A percentile compares a stretch with the other conserved stretches of the same genome.
Conservation (phyloP, 2,797 vertebrate species). For the Euphonia xanthogaster region DNA sequence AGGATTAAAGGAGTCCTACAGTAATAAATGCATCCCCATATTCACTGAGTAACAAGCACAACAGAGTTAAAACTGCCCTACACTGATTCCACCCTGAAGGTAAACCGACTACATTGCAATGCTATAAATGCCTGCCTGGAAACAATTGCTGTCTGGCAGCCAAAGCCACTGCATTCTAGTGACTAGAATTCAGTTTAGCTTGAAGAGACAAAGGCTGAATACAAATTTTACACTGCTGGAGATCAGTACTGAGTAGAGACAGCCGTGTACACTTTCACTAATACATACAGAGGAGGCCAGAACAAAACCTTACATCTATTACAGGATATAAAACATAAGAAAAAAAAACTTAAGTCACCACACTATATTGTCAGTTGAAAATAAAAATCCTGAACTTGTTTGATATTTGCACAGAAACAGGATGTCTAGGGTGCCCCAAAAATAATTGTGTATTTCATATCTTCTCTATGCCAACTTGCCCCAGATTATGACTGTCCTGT, state of each 20-base stretch:
- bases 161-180: not conserved
- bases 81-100: not conserved
- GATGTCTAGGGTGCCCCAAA: fast-evolving
- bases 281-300: not conserved
- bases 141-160: not conserved
- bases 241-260: not conserved
- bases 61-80: not conserved
- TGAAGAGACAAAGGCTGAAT: not conserved
- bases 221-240: not conserved
- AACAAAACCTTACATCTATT: not conserved
- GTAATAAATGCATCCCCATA: not conserved
- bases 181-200: not conserved
- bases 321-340: not conserved
- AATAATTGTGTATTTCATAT: not conserved
- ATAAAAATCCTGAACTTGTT: not conserved
- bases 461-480: not conserved
- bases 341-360: fast-evolving
- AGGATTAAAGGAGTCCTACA: not conserved
- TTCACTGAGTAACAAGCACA: not conserved
- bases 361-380: not conserved
- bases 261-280: not conserved
- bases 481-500: not conserved
- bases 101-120: not conserved
- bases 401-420: not conserved
- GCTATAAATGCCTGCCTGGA: not conserved